Conservation (phyloP, 2,888 invertebrate genomes). For the Standfussiana lucernea region DNA sequence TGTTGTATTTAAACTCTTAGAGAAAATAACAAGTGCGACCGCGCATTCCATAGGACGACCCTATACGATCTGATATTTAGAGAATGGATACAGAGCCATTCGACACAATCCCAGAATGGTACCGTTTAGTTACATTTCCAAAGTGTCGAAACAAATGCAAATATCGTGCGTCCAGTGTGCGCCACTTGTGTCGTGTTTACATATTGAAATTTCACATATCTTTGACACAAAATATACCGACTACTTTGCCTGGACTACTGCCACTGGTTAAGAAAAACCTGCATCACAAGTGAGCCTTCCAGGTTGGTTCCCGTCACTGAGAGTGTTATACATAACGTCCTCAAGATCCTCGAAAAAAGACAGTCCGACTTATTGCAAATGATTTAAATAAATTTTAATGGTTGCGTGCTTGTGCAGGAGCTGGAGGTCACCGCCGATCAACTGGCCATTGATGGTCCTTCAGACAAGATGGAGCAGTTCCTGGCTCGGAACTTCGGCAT, state of each 20-base stretch:
- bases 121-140: neutral
- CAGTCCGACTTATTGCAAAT: too few relatives aligned
- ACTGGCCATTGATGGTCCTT: conserved; percentile 98
- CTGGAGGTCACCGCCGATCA: conserved; percentile 92
- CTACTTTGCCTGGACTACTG: too few relatives aligned
- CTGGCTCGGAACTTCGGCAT: conserved; percentile 95
- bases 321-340: neutral
- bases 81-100: too few relatives aligned
- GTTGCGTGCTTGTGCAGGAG: conserved; percentile 87
- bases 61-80: neutral
- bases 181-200: neutral
- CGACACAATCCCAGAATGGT: neutral
- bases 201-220: neutral
- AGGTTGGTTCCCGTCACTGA: neutral
- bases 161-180: too few relatives aligned
- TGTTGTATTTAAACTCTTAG: neutral
- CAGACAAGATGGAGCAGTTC: conserved; percentile 96
- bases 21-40: too few relatives aligned
- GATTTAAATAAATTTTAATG: neutral
- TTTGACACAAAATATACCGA: too few relatives aligned
- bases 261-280: neutral
- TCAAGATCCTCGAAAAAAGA: too few relatives aligned
- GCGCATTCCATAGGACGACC: neutral
- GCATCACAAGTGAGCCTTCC: neutral
- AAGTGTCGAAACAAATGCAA: too few relatives aligned